Conservation (phyloP, 2,113 vertebrate species). For the Amphiprion percula region DNA sequence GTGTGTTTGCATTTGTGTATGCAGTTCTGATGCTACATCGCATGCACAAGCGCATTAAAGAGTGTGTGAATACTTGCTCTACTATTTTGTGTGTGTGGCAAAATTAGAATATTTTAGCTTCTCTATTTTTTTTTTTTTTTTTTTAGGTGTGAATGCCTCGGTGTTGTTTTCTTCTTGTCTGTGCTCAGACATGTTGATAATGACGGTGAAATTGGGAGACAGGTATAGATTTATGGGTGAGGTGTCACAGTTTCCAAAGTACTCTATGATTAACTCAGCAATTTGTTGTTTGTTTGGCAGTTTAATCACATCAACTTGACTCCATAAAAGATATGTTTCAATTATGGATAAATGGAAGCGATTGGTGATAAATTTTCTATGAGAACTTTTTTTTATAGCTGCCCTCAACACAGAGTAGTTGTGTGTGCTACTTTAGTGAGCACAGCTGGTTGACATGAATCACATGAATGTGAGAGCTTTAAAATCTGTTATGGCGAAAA, state of each 20-base stretch:
- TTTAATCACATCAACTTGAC: not conserved
- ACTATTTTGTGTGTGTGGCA: not conserved
- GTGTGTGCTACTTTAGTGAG: constrained; percentile 1
- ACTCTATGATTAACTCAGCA: constrained; percentile 32
- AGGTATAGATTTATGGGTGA: constrained; percentile 26
- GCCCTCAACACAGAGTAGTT: too few relatives aligned
- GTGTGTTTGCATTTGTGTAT: not conserved
- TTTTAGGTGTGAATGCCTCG: constrained; percentile 1
- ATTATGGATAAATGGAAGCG: constrained; percentile 10
- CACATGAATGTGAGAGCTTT: not conserved
- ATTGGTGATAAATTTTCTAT: not conserved
- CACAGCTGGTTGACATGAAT: not conserved
- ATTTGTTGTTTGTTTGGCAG: constrained; percentile 4
- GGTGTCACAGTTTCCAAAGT: constrained; percentile 14
- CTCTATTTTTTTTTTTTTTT: not conserved
- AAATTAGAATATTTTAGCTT: not conserved
- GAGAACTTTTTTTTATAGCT: not conserved
- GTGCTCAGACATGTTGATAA: constrained; percentile 47
- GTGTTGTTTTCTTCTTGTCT: constrained; percentile 6
- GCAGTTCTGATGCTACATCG: not conserved
- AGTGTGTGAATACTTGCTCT: not conserved
- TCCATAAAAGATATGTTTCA: not conserved
- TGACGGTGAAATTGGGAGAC: not conserved
- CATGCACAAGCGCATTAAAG: not conserved
- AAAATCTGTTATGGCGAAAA: too few relatives aligned